These are phyloP conservation scores for Hydra vulgaris DNA, from an alignment of 30 jellyfish, hydroid and myxozoan genomes.

Conservation along the genomic window DNA sequence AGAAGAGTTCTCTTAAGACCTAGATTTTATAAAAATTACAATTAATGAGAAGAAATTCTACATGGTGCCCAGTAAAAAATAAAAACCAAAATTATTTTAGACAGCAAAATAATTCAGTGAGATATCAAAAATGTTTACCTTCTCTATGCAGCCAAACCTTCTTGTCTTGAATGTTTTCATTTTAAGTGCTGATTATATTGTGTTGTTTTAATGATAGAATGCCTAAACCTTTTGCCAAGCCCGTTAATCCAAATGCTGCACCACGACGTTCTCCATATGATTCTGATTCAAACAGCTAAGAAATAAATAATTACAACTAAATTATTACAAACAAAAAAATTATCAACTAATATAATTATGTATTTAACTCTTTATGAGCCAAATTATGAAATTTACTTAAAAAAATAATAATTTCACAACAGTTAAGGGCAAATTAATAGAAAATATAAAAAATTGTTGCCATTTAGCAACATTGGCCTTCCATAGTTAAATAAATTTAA, in stretches of 20 bases:
- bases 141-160: constrained; percentile 73
- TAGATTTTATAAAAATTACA: too few species aligned
- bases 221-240: constrained; percentile 92
- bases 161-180: constrained; percentile 77
- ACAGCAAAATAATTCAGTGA: too few species aligned
- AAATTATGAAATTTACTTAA: not conserved
- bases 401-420: not conserved
- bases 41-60: too few species aligned
- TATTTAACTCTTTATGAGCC: constrained; percentile 3
- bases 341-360: too few species aligned
- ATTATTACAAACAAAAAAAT: not conserved
- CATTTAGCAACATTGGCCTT: too few species aligned
- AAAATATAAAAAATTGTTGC: not conserved
- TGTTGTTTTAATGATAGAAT: constrained; percentile 85
- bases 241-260: constrained; percentile 96
- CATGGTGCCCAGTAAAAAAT: too few species aligned
- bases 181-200: constrained; percentile 52
- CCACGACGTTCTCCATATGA: constrained; percentile 98
- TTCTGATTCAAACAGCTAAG: constrained; percentile 76
- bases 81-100: too few species aligned
- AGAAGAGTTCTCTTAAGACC: too few species aligned
- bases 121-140: too few species aligned
- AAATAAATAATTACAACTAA: not conserved
- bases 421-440: not conserved
- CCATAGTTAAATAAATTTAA: not conserved